Conservation (phyloP, 2,113 vertebrate species). For the Cyanocitta stelleri region DNA sequence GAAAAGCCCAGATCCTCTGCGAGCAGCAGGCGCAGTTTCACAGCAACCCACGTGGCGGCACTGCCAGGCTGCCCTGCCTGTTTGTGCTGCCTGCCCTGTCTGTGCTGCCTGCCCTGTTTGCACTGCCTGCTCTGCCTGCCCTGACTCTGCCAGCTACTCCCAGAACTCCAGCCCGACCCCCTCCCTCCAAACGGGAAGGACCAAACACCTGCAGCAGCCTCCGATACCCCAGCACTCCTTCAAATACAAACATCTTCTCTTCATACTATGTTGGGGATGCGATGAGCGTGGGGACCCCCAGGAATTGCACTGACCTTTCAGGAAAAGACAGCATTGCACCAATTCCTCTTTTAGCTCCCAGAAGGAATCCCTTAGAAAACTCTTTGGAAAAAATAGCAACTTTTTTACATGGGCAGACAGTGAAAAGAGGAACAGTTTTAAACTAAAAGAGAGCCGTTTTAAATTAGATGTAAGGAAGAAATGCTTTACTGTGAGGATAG, state of each 20-base stretch:
- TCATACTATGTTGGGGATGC: rapidly evolving
- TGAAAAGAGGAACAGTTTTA: neutral
- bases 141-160: neutral
- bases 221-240: neutral
- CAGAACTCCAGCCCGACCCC: neutral
- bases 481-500: neutral
- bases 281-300: rapidly evolving
- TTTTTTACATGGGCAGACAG: neutral
- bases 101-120: neutral
- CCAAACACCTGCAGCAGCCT: neutral
- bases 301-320: neutral
- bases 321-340: neutral
- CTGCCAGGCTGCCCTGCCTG: slow-evolving; percentile 1
- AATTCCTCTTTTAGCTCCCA: neutral
- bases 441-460: neutral
- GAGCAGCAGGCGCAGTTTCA: slow-evolving; percentile 8
- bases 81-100: rapidly evolving
- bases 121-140: neutral
- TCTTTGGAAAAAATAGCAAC: neutral
- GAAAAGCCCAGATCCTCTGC: neutral
- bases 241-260: neutral
- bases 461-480: neutral
- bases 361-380: neutral
- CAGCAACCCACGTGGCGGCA: slow-evolving; percentile 10
- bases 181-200: neutral